Base-by-base conservation (phyloP, 1,140 invertebrate genomes). In the Lepidostoma basale region DNA sequence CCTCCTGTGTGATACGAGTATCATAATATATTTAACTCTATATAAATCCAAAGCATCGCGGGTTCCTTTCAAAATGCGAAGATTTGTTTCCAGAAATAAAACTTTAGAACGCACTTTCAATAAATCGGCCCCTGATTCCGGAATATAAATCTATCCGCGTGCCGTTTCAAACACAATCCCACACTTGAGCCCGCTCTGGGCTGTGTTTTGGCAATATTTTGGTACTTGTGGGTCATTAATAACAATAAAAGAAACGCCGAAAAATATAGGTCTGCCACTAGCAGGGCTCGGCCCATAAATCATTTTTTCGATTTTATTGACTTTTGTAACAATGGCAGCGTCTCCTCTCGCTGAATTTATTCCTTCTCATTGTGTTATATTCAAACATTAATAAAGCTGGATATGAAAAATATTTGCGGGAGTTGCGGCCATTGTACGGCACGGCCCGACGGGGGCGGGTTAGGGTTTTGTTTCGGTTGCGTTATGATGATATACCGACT, bases 261-360 rank as follows among this genome's bases (percentile, higher is more conserved):
- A 60, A 44, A 25, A 42, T 60, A 25, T 25, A 23, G 58, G 36
- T 60, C 58, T 42, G 58, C 58, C 40, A 56, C 28, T 18, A 22
- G 28, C 52, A 56, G 10, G 39, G 36, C 23, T 23, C 12, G 22
- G 23, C 23, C 25, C 20, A 30, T 60, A 42, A 60, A 60, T 60
- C 58, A 60, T 42, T 44, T 56, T 60, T 60, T 44, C 58, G 58
- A 42, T 60, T 60, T 60, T 60, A 60, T 60, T 60, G 58, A 60
- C 58, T 60, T 60, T 44, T 60, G 36, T 40, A 42, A 60, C 58
- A 60, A 60, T 60, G 40, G 36, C 22, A 42, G 36, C 58, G 22
- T 42, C 36, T 23, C 22, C 33, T 59, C 40, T 44, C 36, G 14
- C 14, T 42, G 58, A 60, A 42, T 60, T 60, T 42, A 42, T 60